phyloP scores from a whole-genome alignment of 2,113 vertebrate species.

The Paralichthys olivaceus region DNA sequence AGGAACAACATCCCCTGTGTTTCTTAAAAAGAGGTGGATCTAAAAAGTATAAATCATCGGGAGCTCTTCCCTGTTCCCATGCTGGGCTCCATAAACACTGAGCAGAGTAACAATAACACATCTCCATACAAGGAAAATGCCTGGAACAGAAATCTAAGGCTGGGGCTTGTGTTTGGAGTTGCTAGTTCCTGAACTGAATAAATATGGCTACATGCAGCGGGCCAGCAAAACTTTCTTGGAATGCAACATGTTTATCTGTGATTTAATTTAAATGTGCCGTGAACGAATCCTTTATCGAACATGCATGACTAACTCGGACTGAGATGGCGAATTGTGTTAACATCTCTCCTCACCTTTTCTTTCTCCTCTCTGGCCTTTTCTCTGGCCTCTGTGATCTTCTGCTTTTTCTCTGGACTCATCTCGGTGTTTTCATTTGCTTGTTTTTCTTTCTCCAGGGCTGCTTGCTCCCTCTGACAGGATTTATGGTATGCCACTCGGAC shows the following conservation, averaged over 20 bases:
- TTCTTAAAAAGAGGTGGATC: slow-evolving; percentile 27
- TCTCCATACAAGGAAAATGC: slow-evolving; percentile 63
- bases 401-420: slow-evolving; percentile 76
- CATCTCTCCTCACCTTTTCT: slow-evolving; percentile 71
- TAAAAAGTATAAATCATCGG: slow-evolving; percentile 48
- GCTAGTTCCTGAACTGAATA: slow-evolving; percentile 39
- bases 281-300: slow-evolving; percentile 14
- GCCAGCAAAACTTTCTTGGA: slow-evolving; percentile 1
- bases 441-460: slow-evolving; percentile 75
- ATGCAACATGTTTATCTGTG: slow-evolving; percentile 17
- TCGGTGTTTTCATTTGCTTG: slow-evolving; percentile 78
- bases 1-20: not conserved
- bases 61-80: slow-evolving; percentile 38
- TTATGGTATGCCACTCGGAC: slow-evolving; percentile 78
- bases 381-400: slow-evolving; percentile 76
- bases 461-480: slow-evolving; percentile 75
- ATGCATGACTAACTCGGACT: not conserved
- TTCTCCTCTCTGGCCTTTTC: slow-evolving; percentile 75
- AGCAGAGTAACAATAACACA: slow-evolving; percentile 63
- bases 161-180: slow-evolving; percentile 42
- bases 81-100: slow-evolving; percentile 63
- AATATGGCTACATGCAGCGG: slow-evolving; percentile 38
- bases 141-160: slow-evolving; percentile 34
- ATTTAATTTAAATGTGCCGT: slow-evolving; percentile 13
- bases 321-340: slow-evolving; percentile 10